Base-by-base conservation (phyloP, 2,113 vertebrate species). In the Pachycephala philippinensis region DNA sequence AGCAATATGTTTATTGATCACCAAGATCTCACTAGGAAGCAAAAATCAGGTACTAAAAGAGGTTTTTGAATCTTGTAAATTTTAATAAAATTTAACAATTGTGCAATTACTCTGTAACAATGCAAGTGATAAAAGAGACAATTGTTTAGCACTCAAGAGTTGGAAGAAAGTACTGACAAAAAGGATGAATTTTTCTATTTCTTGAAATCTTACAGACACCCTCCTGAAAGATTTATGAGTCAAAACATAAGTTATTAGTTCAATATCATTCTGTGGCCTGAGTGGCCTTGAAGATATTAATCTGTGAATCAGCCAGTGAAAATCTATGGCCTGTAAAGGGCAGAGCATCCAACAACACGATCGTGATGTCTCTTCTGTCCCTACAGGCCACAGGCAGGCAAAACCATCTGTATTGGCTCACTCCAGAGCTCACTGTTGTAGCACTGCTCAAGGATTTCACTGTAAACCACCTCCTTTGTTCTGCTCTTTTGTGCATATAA, bases 251-350 rank as follows among this genome's bases (percentile, higher is more conserved):
- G 45, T 85, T 95, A 78, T 56, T 85, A 72, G 84, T 89, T 96
- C 70, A 74, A 54, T 80, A 89, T 72, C 24, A 44, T 76, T 70
- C 82, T 53, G 39, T 89, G 66, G 57, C 72, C 40, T 53, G 57
- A 60, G 81, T 92, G 79, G 76, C 69, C 87, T 91, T 88, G 56
- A 75, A 93, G 64, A 81, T 90, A 93, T 59, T 84, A 90, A 94
- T 95, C 68, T 94, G 39, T 68, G 86, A 75, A 92, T 75, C 72
- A 89, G 30, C 39, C 72, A 59, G 47, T 87, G 89, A 84, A 82
- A 95, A 75, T 82, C 91, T 71, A 37, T 87, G 89, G 68, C 27
- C 64, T 92, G 44, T 90, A 84, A 92, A 95, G 70, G 59, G 42
- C 70, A 69, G 45, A 61, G 30, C 40, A 47, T 45, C 70, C 1